Evolutionary conservation across 2,888 invertebrate genomes (phyloP).

Genomic region (Dasysyrphus tricinctus): DNA sequence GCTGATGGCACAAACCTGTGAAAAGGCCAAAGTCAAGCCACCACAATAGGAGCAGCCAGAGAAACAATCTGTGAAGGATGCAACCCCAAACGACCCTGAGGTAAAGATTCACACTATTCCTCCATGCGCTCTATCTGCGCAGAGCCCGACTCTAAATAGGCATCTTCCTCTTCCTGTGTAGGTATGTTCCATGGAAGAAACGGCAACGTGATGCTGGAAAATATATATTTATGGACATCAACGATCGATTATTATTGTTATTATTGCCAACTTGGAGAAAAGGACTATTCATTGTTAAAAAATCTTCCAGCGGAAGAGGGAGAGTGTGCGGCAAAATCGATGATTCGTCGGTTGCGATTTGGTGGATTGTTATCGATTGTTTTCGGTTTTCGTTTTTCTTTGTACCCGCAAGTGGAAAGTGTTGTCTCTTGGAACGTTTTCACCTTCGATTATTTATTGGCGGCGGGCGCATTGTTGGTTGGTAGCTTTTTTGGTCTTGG

Average conservation of each 20-base stretch:
- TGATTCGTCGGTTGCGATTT: conserved; percentile 60
- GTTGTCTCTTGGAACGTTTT: conserved; percentile 68
- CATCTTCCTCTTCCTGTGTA: conserved; percentile 19
- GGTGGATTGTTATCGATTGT: conserved; percentile 68
- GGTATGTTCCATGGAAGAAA: conserved; percentile 3
- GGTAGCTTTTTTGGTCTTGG: not conserved
- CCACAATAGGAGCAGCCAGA: conserved; percentile 49
- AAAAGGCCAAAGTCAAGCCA: conserved; percentile 68
- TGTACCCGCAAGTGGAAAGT: conserved; percentile 62
- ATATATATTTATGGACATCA: conserved; percentile 73
- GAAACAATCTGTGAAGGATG: conserved; percentile 66
- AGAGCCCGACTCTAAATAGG: conserved; percentile 19
- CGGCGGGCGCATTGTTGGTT: conserved; percentile 51
- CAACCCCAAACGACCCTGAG: conserved; percentile 70
- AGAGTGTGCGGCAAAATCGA: conserved; percentile 35
- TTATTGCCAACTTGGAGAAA: conserved; percentile 68
- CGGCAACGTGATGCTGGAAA: conserved; percentile 35
- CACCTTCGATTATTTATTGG: conserved; percentile 73
- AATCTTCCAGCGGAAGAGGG: conserved; percentile 16
- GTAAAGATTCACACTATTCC: conserved; percentile 54
- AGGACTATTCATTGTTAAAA: conserved; percentile 67
- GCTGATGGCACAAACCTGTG: conserved; percentile 49
- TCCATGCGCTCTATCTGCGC: conserved; percentile 8
- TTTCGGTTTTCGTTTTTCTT: conserved; percentile 51
- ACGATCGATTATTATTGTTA: conserved; percentile 74